phyloP scores from a whole-genome alignment of 2,888 invertebrate genomes.

The Junonia oenone region DNA sequence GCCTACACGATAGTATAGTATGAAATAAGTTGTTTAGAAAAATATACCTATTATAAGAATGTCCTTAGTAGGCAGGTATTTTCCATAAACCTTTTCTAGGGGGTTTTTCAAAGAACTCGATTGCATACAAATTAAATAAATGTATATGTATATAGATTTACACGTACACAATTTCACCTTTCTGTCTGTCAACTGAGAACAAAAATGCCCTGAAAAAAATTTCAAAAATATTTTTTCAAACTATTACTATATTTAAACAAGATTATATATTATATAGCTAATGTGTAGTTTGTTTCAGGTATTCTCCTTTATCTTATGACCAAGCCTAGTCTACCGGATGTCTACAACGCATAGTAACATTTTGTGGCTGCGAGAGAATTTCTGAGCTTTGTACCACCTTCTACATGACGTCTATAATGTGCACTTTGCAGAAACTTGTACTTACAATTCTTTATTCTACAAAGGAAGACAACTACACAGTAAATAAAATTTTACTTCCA shows the following conservation, averaged over 20 bases:
- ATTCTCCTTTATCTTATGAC: constrained; percentile 10
- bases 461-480: constrained; percentile 14
- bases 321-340: constrained; percentile 7
- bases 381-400: constrained; percentile 25
- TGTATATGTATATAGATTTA: too few species aligned
- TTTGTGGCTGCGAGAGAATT: constrained; percentile 26
- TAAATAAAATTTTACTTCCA: constrained; percentile 7
- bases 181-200: too few species aligned
- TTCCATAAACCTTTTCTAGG: too few species aligned
- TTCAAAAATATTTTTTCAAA: too few species aligned
- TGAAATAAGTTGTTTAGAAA: too few species aligned
- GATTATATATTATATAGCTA: not conserved
- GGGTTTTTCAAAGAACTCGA: too few species aligned
- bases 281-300: not conserved
- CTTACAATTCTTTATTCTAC: constrained; percentile 18
- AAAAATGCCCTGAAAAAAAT: too few species aligned
- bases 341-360: constrained; percentile 20
- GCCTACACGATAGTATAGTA: too few species aligned
- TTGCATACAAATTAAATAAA: too few species aligned
- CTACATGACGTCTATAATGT: constrained; percentile 26
- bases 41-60: too few species aligned
- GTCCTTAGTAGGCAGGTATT: too few species aligned
- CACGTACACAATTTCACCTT: too few species aligned
- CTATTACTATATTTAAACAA: not conserved
- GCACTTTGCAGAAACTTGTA: constrained; percentile 24